Percentiles rank a stretch among this genome's conserved stretches.
phyloP scores from a whole-genome alignment of 2,113 vertebrate genomes.

The Clarias batrachus region DNA sequence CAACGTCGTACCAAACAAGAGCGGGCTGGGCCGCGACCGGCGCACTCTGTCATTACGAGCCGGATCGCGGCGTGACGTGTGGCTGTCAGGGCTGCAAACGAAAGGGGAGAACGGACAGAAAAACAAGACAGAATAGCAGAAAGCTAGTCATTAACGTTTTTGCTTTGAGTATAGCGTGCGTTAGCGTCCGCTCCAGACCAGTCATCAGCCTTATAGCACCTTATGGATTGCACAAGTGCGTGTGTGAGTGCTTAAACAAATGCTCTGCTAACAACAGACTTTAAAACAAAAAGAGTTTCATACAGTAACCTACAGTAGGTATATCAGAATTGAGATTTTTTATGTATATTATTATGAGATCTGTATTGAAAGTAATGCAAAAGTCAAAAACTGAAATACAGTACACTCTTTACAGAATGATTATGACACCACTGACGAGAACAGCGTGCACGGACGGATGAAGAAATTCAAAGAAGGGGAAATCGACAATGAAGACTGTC shows the following conservation, averaged over 20 bases:
- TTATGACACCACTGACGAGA: too few species aligned
- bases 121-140: background rate
- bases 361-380: too few species aligned
- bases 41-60: constrained; percentile 38
- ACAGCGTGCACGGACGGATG: too few species aligned
- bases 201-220: background rate
- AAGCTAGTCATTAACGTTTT: constrained; percentile 28
- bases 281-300: background rate
- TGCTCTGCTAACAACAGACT: background rate
- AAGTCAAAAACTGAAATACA: too few species aligned
- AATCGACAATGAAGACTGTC: too few species aligned
- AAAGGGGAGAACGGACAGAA: background rate
- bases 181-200: background rate
- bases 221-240: background rate
- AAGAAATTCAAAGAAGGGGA: too few species aligned
- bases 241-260: background rate
- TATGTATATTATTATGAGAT: too few species aligned
- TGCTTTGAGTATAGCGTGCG: background rate
- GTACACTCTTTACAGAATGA: too few species aligned
- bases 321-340: background rate
- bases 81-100: background rate
- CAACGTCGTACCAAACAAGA: constrained; percentile 33
- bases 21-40: constrained; percentile 30
- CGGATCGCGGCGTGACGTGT: constrained; percentile 12
- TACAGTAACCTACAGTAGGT: background rate